Evolutionary conservation across 2,888 invertebrate genomes (phyloP).

Genomic region (Aporophyla lueneburgensis): DNA sequence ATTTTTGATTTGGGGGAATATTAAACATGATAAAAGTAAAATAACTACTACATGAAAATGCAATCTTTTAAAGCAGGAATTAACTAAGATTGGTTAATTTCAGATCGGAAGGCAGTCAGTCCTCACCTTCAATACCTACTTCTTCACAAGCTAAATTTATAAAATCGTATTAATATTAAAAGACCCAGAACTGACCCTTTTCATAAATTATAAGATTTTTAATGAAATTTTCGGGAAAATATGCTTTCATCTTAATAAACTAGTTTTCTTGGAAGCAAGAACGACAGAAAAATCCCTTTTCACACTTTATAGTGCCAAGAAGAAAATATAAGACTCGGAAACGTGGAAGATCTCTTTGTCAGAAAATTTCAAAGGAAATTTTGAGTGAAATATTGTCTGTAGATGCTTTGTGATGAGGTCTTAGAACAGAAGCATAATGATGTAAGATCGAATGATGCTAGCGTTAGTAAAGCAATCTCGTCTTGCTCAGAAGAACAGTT

Average conservation of each 20-base stretch:
- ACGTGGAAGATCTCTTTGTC: constrained; percentile 24
- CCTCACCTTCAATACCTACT: neutral
- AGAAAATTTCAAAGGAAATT: constrained; percentile 39
- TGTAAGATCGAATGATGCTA: neutral
- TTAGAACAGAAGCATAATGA: neutral
- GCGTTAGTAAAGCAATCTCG: neutral
- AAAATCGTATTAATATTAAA: neutral
- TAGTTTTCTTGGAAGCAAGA: constrained; percentile 20
- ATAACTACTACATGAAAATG: too few species aligned
- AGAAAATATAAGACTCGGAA: constrained; percentile 30
- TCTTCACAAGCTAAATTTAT: neutral
- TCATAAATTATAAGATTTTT: constrained; percentile 27
- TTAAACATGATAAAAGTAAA: neutral
- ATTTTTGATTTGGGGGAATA: neutral
- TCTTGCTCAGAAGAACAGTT: neutral
- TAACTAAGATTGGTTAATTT: neutral
- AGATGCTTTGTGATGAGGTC: constrained; percentile 2
- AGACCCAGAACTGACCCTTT: neutral
- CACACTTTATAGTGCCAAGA: constrained; percentile 19
- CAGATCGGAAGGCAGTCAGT: neutral
- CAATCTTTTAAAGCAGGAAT: neutral
- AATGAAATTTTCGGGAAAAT: constrained; percentile 35
- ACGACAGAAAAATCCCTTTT: constrained; percentile 17
- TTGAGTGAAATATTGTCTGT: constrained; percentile 26
- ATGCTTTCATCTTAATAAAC: constrained; percentile 25